Conservation (phyloP, 2,113 vertebrate species). For the Tylochromis polylepis region DNA sequence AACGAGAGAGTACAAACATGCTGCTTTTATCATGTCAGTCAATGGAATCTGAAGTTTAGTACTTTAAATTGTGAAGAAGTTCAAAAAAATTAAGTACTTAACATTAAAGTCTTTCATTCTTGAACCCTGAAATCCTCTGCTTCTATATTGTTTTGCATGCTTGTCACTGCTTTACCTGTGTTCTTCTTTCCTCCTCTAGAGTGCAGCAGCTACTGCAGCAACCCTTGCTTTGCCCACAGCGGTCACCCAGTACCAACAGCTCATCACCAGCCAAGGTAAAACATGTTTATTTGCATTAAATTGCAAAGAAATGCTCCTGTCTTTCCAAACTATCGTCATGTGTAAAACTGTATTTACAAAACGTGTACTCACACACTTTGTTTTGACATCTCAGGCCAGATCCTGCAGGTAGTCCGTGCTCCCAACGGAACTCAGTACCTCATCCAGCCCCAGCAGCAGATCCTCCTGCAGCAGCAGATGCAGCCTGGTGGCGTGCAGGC, state of each 20-base stretch:
- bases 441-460: constrained; percentile 91
- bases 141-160: neutral
- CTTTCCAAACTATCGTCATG: neutral
- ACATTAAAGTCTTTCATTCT: neutral
- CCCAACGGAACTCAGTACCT: constrained; percentile 93
- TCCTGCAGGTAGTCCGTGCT: constrained; percentile 91
- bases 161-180: neutral
- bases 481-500: constrained; percentile 92
- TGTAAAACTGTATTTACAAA: neutral
- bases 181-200: constrained; percentile 73
- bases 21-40: neutral
- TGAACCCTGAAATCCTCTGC: neutral
- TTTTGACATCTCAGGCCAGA: constrained; percentile 78
- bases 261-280: constrained; percentile 91
- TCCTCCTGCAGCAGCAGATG: constrained; percentile 95
- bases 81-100: neutral
- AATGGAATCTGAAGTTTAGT: neutral
- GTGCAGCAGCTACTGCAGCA: constrained; percentile 95
- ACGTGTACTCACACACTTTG: neutral
- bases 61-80: neutral
- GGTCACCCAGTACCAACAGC: constrained; percentile 90
- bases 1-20: neutral
- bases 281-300: neutral
- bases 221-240: constrained; percentile 91
- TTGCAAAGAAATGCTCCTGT: neutral